Evolutionary conservation across 2,797 vertebrate genomes (phyloP).

Genomic region (Carcharodon carcharias): DNA sequence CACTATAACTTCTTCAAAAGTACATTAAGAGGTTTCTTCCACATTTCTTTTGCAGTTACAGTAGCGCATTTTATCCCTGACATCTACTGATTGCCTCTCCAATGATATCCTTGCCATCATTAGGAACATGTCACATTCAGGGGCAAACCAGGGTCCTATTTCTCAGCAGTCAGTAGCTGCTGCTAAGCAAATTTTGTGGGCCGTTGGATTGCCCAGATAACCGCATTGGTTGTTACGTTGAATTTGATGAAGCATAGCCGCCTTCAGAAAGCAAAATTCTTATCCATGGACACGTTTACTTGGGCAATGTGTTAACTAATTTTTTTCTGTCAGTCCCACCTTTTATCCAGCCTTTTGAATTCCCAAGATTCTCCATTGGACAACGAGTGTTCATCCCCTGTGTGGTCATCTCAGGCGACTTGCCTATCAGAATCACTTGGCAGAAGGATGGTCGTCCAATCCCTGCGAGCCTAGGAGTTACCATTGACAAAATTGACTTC

Average conservation of each 20-base stretch:
- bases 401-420: constrained; percentile 92
- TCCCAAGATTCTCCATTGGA: constrained; percentile 92
- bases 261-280: neutral
- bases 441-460: constrained; percentile 93
- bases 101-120: neutral
- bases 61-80: neutral
- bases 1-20: neutral
- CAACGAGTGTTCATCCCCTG: constrained; percentile 96
- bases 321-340: constrained; percentile 72
- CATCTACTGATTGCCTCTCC: neutral
- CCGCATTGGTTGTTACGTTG: neutral
- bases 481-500: constrained; percentile 98
- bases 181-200: neutral
- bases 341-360: constrained; percentile 97
- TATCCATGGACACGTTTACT: neutral
- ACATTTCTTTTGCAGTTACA: neutral
- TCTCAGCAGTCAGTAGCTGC: neutral
- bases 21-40: neutral
- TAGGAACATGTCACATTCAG: neutral
- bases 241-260: neutral
- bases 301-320: neutral
- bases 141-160: neutral
- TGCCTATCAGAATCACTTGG: constrained; percentile 95
- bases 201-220: neutral
- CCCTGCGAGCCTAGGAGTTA: constrained; percentile 84